Evolutionary conservation across 2,797 vertebrate species (phyloP).

Genomic region (Liasis olivaceus): DNA sequence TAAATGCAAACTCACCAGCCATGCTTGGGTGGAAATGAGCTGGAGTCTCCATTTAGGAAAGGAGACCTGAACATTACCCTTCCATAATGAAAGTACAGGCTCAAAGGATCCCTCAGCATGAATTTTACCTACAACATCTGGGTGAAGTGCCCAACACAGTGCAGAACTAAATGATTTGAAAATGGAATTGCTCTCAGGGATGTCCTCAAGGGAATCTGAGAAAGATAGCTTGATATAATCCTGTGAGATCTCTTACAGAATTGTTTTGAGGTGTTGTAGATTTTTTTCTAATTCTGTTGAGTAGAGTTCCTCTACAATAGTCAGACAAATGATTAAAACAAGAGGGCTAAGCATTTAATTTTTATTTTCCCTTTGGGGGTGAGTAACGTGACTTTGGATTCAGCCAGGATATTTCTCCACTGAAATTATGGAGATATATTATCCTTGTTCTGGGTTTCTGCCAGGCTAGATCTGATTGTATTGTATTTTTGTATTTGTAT

Average conservation of each 20-base stretch:
- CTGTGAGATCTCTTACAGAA: neutral
- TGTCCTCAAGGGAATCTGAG: neutral
- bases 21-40: neutral
- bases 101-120: neutral
- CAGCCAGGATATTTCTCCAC: neutral
- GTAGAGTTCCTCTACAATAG: neutral
- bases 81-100: neutral
- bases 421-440: neutral
- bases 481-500: neutral
- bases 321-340: neutral
- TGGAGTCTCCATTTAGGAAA: neutral
- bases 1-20: neutral
- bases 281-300: neutral
- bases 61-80: neutral
- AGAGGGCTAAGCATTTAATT: neutral
- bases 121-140: neutral
- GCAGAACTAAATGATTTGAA: neutral
- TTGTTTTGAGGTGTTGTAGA: neutral
- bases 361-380: neutral
- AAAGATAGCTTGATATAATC: neutral
- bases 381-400: neutral
- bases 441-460: neutral
- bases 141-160: neutral
- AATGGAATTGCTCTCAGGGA: neutral
- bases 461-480: neutral